Percentiles rank a stretch among this genome's conserved stretches.
These are phyloP conservation scores for Emberiza fucata DNA, from an alignment of 2,113 vertebrate species.

Conservation along the genomic window DNA sequence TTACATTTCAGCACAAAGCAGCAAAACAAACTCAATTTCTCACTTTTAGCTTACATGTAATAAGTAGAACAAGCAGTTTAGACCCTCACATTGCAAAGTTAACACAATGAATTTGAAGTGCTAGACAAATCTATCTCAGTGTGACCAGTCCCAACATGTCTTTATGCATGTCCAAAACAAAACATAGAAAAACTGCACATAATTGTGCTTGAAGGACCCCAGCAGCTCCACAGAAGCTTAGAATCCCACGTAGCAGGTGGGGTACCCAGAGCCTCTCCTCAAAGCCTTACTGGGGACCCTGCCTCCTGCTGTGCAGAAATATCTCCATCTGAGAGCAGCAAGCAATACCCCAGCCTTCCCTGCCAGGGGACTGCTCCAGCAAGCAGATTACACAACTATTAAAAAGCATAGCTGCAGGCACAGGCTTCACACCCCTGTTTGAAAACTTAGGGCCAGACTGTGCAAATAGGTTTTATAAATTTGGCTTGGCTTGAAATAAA, in stretches of 20 bases:
- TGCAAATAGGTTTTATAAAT: background rate
- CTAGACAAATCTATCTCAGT: background rate
- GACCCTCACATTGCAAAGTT: background rate
- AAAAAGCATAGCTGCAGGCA: background rate
- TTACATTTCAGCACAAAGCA: slow-evolving; percentile 1
- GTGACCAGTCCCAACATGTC: background rate
- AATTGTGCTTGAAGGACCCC: background rate
- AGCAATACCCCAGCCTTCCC: background rate
- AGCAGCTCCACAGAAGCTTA: background rate
- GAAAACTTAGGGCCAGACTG: background rate
- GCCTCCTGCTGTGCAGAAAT: background rate
- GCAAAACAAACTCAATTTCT: background rate
- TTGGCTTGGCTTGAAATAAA: background rate
- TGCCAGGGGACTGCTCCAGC: background rate
- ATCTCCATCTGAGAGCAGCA: background rate
- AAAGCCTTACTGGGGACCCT: background rate
- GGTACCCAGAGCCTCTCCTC: background rate
- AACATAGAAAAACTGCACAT: background rate
- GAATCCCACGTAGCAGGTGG: background rate
- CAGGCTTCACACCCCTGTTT: rapidly evolving
- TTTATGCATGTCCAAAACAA: background rate
- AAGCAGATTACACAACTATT: background rate
- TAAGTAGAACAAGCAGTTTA: background rate
- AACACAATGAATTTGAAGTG: background rate
- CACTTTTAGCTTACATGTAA: background rate